phyloP scores from a whole-genome alignment of 2,113 vertebrate genomes.

The Vidua macroura region DNA sequence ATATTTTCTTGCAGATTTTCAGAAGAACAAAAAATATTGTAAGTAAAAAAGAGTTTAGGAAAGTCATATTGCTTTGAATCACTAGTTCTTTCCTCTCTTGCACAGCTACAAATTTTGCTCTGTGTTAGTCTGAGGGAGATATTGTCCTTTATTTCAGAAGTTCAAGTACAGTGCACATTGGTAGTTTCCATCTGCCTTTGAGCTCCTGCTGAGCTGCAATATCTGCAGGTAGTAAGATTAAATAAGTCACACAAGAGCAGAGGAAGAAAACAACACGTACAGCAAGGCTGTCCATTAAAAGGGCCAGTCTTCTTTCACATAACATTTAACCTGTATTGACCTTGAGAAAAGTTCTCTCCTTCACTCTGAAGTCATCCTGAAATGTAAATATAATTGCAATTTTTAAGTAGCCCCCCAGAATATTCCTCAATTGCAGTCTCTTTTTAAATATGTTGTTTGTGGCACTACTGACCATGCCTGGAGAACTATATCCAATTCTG shows the following conservation, averaged over 20 bases:
- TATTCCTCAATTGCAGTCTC: not conserved
- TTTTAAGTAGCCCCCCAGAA: not conserved
- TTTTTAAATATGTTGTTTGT: not conserved
- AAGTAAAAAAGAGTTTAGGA: not conserved
- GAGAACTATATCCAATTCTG: not conserved
- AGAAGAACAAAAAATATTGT: not conserved
- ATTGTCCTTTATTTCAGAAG: not conserved
- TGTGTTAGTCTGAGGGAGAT: not conserved
- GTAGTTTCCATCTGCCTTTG: conserved; percentile 8
- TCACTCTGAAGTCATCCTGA: not conserved
- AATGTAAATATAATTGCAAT: not conserved
- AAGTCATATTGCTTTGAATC: not conserved
- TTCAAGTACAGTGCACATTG: not conserved
- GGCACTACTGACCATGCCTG: not conserved
- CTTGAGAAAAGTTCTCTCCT: not conserved
- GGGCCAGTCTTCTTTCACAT: not conserved
- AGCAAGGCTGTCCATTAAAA: not conserved
- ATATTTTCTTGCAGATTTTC: not conserved
- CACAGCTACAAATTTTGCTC: not conserved
- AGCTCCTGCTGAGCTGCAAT: conserved; percentile 8
- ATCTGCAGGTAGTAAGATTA: not conserved
- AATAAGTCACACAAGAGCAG: not conserved
- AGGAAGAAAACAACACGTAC: not conserved
- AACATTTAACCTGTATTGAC: not conserved
- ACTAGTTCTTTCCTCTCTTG: not conserved